A percentile compares a stretch with the other conserved stretches of the same genome.
Evolutionary conservation across 2,888 invertebrate species (phyloP).

Genomic region (Caenorhabditis sp.): DNA sequence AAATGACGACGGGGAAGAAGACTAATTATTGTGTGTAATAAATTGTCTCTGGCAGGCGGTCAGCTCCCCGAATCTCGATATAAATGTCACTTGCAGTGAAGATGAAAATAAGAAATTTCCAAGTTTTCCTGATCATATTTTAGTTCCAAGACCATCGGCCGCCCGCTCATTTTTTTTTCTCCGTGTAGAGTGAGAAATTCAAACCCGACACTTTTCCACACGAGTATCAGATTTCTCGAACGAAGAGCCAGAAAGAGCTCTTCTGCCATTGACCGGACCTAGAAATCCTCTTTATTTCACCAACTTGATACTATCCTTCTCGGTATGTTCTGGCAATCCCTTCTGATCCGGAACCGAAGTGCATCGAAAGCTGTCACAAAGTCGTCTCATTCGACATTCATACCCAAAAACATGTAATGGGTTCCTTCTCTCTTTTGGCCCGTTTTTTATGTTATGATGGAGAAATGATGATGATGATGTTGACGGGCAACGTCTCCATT

Average conservation of each 20-base stretch:
- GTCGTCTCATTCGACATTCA: slow-evolving; percentile 61
- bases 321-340: not conserved
- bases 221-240: slow-evolving; percentile 49
- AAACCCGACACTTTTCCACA: slow-evolving; percentile 59
- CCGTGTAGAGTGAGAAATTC: slow-evolving; percentile 33
- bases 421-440: slow-evolving; percentile 29
- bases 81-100: slow-evolving; percentile 54
- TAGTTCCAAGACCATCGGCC: slow-evolving; percentile 33
- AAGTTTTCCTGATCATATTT: slow-evolving; percentile 27
- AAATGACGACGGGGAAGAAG: slow-evolving; percentile 26
- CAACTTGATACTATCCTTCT: slow-evolving; percentile 14
- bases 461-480: slow-evolving; percentile 39
- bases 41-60: slow-evolving; percentile 36
- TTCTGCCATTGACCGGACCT: slow-evolving; percentile 38
- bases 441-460: slow-evolving; percentile 48
- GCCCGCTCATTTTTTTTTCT: slow-evolving; percentile 34
- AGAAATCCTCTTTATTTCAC: slow-evolving; percentile 12
- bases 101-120: not conserved
- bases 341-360: slow-evolving; percentile 34
- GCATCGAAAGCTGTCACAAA: slow-evolving; percentile 57
- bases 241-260: slow-evolving; percentile 16
- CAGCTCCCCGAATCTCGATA: slow-evolving; percentile 30
- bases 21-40: slow-evolving; percentile 39
- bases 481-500: slow-evolving; percentile 9
- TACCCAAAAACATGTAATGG: slow-evolving; percentile 62